A percentile compares a stretch with the other conserved stretches of the same genome.
Conservation (phyloP, 2,797 vertebrate genomes). For the Limosa lapponica region DNA sequence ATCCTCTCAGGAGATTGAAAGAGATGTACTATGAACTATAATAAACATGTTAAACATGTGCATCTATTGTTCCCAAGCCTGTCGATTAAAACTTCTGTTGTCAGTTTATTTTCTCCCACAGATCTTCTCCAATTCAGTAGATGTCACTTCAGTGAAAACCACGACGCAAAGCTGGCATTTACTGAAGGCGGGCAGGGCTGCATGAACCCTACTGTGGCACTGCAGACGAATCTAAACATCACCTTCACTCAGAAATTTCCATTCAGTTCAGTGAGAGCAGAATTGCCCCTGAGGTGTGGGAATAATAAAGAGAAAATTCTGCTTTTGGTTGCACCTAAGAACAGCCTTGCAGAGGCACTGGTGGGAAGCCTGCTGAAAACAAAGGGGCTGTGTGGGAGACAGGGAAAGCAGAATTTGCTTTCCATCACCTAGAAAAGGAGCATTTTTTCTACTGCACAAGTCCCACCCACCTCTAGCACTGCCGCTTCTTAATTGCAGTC, state of each 20-base stretch:
- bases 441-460: not conserved
- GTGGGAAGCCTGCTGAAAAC: not conserved
- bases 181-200: accelerated
- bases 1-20: not conserved
- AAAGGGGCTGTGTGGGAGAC: not conserved
- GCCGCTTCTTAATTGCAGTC: not conserved
- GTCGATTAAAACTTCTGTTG: not conserved
- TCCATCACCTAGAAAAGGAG: not conserved
- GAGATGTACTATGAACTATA: not conserved
- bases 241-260: not conserved
- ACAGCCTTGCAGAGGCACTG: not conserved
- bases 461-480: not conserved
- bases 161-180: not conserved
- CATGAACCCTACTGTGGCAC: not conserved
- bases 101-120: not conserved
- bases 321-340: not conserved
- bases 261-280: not conserved
- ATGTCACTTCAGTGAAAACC: not conserved
- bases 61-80: not conserved
- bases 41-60: not conserved
- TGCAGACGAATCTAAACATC: not conserved
- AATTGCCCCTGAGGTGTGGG: not conserved
- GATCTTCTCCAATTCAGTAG: not conserved
- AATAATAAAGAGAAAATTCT: not conserved
- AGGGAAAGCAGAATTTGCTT: not conserved